Conservation (phyloP, 2,888 invertebrate genomes). For the Phyllotreta cruciferae region DNA sequence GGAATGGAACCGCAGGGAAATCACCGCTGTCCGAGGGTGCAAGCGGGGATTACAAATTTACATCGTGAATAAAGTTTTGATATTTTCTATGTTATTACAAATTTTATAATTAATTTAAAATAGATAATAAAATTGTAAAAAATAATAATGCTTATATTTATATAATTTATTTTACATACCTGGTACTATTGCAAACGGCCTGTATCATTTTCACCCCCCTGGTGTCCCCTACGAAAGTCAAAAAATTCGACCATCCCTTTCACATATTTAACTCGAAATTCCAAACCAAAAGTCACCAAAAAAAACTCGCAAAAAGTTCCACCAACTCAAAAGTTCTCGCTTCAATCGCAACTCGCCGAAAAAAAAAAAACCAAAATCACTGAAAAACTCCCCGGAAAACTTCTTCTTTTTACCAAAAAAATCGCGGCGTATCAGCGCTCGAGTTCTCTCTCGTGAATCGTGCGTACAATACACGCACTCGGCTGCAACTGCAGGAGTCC, state of each 20-base stretch:
- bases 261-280: slow-evolving; percentile 10
- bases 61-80: no score
- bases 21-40: neutral
- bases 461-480: slow-evolving; percentile 52
- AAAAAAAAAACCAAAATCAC: slow-evolving; percentile 20
- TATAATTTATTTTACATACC: slow-evolving; percentile 26
- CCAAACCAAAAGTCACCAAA: neutral
- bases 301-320: slow-evolving; percentile 5
- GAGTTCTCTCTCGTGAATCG: slow-evolving; percentile 4
- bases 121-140: no score
- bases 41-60: neutral
- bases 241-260: slow-evolving; percentile 29
- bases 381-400: slow-evolving; percentile 16
- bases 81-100: no score
- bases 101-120: no score
- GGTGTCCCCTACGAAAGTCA: neutral
- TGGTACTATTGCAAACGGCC: slow-evolving; percentile 38
- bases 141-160: slow-evolving; percentile 1
- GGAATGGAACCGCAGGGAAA: slow-evolving; percentile 2
- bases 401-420: slow-evolving; percentile 2
- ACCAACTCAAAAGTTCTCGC: neutral
- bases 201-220: slow-evolving; percentile 39
- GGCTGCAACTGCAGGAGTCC: slow-evolving; percentile 56
- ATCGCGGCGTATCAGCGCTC: slow-evolving; percentile 2
- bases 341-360: neutral